Conservation (phyloP, 2,888 invertebrate species). For the Chelonus formosanus region DNA sequence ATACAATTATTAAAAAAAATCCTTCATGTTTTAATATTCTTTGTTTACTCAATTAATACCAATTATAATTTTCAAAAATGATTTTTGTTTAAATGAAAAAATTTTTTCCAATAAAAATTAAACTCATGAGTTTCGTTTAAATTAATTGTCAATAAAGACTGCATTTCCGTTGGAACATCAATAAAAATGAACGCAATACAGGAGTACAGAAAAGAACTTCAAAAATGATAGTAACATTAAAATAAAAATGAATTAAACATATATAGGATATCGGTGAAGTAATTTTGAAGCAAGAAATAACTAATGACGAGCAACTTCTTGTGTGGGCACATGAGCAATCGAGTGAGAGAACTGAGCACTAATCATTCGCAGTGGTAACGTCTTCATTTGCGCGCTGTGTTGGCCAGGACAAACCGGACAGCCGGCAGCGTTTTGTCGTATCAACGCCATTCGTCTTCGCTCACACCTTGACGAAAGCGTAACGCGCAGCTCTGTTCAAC, state of each 20-base stretch:
- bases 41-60: no score
- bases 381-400: constrained; percentile 51
- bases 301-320: constrained; percentile 41
- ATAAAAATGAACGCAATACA: no score
- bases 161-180: no score
- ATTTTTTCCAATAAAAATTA: no score
- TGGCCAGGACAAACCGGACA: constrained; percentile 31
- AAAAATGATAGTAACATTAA: constrained; percentile 21
- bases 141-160: no score
- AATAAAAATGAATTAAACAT: background rate
- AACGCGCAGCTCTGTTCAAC: constrained; percentile 32
- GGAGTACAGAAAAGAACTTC: background rate
- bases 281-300: constrained; percentile 39
- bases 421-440: constrained; percentile 45
- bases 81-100: no score
- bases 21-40: no score
- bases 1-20: no score
- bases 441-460: constrained; percentile 52
- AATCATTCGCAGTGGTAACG: constrained; percentile 52
- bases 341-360: constrained; percentile 37
- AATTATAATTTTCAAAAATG: no score
- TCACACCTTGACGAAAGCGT: constrained; percentile 49
- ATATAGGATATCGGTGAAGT: constrained; percentile 34
- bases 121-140: no score
- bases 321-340: constrained; percentile 35